Evolutionary conservation across 2,888 invertebrate genomes (phyloP), one percentile per base, ranked within the genome.

Genomic region (Prenolepis imparis): DNA sequence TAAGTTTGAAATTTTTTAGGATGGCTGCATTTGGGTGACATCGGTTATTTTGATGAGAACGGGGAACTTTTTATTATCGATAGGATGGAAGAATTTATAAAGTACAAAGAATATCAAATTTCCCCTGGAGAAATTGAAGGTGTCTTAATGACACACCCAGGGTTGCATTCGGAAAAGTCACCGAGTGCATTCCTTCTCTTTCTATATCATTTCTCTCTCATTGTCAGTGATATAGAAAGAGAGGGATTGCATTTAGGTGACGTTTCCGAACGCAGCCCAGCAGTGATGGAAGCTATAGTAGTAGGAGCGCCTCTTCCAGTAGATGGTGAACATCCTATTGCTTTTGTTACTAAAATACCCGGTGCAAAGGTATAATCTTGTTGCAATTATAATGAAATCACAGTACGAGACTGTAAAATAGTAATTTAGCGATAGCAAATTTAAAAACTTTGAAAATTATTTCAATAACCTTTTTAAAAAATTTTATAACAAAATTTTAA

Each of bases 1-100:
- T 41, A 52, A 48, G 39, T 3, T 52, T n/a, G 11, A 24, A 61
- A 18, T 63, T 24, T 9, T 57, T 9, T 8, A 93, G 93, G 93
- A 4, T 95, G 93, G 93, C n/a, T 93, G 24, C 93, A 92, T n/a
- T 89, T 93, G 0, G 94, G 95, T 11, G 95, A 95, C 84, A 82
- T 94, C 3, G 91, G 88, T 12, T 93, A 93, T 64, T 91, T 91
- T 44, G 92, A 93, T 39, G 91, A 93, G 5, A 88, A 92, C 1
- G 93, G 92, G 0, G 89, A 93, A 57, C 12, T 94, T 2, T 94
- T 90, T 18, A 88, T 94, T 41, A 64, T 93, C 0, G 94, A 94
- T 36, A 88, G 94, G 82, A 48, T 94, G 1, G 93, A 94, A 66
- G 94, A 93, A 44, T 48, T 94, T 12, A 90, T 95, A 11, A 95